Evolutionary conservation across 2,113 vertebrate species (phyloP).

Genomic region (Piprites chloris): DNA sequence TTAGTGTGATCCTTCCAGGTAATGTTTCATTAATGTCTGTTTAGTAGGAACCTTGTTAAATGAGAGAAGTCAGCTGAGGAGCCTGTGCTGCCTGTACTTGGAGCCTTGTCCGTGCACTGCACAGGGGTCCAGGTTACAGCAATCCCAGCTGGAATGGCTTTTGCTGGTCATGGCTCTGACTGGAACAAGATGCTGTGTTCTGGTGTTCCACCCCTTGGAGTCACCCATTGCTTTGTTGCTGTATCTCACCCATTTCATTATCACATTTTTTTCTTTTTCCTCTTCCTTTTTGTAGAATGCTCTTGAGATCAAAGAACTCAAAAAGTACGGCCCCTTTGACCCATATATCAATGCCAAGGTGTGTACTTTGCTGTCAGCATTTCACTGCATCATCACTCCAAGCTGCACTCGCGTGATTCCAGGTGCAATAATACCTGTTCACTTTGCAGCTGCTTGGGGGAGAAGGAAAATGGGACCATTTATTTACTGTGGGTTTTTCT

Average conservation of each 20-base stretch:
- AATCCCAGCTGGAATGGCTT: slow-evolving; percentile 31
- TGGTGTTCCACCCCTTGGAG: slow-evolving; percentile 31
- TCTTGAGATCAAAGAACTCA: slow-evolving; percentile 98
- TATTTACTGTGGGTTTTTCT: slow-evolving; percentile 42
- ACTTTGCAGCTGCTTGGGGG: slow-evolving; percentile 60
- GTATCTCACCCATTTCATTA: slow-evolving; percentile 79
- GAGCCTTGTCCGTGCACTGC: not conserved
- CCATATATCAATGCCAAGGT: slow-evolving; percentile 99
- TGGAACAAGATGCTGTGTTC: slow-evolving; percentile 40
- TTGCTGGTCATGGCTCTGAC: slow-evolving; percentile 36
- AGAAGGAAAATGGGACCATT: slow-evolving; percentile 28
- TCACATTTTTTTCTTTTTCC: slow-evolving; percentile 77
- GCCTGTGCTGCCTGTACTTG: not conserved
- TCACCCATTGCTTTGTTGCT: slow-evolving; percentile 75
- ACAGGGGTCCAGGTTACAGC: not conserved
- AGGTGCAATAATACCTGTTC: slow-evolving; percentile 50
- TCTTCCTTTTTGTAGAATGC: slow-evolving; percentile 95
- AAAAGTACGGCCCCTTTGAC: slow-evolving; percentile 99
- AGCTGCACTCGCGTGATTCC: slow-evolving; percentile 47
- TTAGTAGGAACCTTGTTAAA: not conserved
- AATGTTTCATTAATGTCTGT: not conserved
- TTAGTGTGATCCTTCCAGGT: not conserved
- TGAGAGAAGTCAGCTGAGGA: not conserved
- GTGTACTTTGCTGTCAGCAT: slow-evolving; percentile 86
- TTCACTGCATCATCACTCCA: slow-evolving; percentile 66